These are phyloP conservation scores for Arothron firmamentum DNA, from an alignment of 2,113 vertebrate genomes.

Conservation along the genomic window DNA sequence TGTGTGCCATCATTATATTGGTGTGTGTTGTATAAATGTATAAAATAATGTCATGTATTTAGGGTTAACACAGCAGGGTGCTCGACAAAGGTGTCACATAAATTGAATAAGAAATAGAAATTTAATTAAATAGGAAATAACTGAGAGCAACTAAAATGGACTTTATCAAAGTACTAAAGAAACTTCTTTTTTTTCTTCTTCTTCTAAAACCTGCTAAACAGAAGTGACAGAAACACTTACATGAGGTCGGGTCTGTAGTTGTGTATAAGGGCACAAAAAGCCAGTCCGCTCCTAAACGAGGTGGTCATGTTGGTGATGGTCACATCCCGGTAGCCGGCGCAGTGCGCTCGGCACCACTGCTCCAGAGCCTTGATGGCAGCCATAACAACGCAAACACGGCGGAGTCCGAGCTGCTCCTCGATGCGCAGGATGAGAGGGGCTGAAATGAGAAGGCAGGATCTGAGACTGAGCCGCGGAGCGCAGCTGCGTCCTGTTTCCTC, in stretches of 20 bases:
- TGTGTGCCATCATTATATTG: too few relatives aligned
- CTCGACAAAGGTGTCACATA: too few relatives aligned
- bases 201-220: not conserved
- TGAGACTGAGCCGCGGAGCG: constrained; percentile 35
- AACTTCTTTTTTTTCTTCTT: too few relatives aligned
- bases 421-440: not conserved
- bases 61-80: too few relatives aligned
- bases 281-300: constrained; percentile 91
- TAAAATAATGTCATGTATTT: too few relatives aligned
- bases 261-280: constrained; percentile 95
- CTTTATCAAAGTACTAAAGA: too few relatives aligned
- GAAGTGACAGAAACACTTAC: constrained; percentile 74
- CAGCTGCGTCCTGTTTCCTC: constrained; percentile 67
- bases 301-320: constrained; percentile 92
- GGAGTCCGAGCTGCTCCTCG: not conserved
- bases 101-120: too few relatives aligned
- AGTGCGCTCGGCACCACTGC: constrained; percentile 89
- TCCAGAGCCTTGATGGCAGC: constrained; percentile 88
- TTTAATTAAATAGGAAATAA: too few relatives aligned
- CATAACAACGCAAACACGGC: constrained; percentile 65
- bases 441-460: not conserved
- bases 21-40: too few relatives aligned
- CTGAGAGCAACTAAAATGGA: too few relatives aligned
- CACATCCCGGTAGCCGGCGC: constrained; percentile 88
- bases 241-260: constrained; percentile 91